A percentile compares a stretch with the other conserved stretches of the same genome.
Conservation (phyloP, 2,113 vertebrate species). For the Crotalus horridus region DNA sequence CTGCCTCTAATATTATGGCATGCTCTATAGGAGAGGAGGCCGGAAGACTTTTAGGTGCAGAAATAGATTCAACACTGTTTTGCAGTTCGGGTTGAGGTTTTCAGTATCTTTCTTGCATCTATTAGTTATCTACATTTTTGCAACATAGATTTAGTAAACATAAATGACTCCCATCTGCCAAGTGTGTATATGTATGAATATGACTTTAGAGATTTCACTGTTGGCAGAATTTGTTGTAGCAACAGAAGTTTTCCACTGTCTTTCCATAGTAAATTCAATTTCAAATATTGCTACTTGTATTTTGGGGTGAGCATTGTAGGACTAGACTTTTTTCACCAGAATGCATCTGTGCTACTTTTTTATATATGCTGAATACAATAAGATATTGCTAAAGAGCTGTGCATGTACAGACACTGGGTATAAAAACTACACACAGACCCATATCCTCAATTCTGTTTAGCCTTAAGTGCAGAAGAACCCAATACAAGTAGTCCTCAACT, state of each 20-base stretch:
- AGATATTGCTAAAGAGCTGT: not conserved
- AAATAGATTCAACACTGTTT: not conserved
- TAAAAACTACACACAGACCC: not conserved
- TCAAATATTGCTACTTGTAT: too few species aligned
- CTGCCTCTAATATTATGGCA: not conserved
- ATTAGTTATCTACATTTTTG: not conserved
- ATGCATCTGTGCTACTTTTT: not conserved
- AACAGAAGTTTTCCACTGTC: not conserved
- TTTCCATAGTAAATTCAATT: not conserved
- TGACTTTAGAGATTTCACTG: not conserved
- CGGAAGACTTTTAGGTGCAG: not conserved
- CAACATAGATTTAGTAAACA: not conserved
- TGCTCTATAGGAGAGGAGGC: not conserved
- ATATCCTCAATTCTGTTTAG: not conserved
- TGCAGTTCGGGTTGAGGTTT: not conserved
- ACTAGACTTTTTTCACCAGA: not conserved
- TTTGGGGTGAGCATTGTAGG: not conserved
- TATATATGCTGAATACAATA: not conserved
- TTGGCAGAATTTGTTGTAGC: not conserved
- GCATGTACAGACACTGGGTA: not conserved
- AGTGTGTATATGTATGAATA: not conserved
- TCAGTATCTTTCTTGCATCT: not conserved
- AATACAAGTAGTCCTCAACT: not conserved
- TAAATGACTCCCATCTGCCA: not conserved
- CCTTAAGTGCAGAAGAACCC: not conserved